Percentiles rank a stretch among this genome's conserved stretches.
Evolutionary conservation across 2,797 vertebrate genomes (phyloP).

Genomic region (Knipowitschia caucasica): DNA sequence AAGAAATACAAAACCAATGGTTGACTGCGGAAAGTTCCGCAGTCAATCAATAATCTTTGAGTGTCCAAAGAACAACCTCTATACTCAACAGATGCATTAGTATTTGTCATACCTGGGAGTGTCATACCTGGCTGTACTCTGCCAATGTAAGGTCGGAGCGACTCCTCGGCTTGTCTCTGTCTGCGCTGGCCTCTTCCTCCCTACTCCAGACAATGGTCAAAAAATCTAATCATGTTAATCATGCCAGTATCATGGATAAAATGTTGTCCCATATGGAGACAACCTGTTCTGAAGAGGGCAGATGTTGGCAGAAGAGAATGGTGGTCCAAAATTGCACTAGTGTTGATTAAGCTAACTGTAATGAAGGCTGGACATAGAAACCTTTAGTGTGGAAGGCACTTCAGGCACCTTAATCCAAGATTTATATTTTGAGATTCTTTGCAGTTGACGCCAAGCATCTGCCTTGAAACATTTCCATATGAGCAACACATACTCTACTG

Average conservation of each 20-base stretch:
- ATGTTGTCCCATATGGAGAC: conserved; percentile 3
- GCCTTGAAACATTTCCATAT: conserved; percentile 34
- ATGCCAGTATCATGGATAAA: background rate
- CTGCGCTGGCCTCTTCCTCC: conserved; percentile 66
- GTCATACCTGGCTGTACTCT: conserved; percentile 71
- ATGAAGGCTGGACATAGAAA: background rate
- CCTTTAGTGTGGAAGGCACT: conserved; percentile 3
- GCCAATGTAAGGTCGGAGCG: conserved; percentile 70
- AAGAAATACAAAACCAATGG: too few relatives aligned
- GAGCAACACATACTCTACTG: conserved; percentile 44
- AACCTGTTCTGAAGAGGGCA: background rate
- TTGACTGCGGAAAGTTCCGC: too few relatives aligned
- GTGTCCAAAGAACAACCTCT: background rate
- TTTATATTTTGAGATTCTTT: conserved; percentile 42
- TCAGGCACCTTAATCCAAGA: conserved; percentile 7
- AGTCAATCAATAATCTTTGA: too few relatives aligned
- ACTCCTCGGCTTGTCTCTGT: conserved; percentile 71
- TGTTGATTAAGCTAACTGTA: background rate
- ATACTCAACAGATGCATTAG: background rate
- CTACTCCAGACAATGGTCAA: conserved; percentile 42
- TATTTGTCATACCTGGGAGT: too few relatives aligned
- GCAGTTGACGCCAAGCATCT: conserved; percentile 64
- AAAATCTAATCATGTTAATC: conserved; percentile 1
- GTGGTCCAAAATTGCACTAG: conserved; percentile 5
- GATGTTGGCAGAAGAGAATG: background rate